Conservation (phyloP, 2,113 vertebrate genomes). For the Pseudorhombus dupliciocellatus region DNA sequence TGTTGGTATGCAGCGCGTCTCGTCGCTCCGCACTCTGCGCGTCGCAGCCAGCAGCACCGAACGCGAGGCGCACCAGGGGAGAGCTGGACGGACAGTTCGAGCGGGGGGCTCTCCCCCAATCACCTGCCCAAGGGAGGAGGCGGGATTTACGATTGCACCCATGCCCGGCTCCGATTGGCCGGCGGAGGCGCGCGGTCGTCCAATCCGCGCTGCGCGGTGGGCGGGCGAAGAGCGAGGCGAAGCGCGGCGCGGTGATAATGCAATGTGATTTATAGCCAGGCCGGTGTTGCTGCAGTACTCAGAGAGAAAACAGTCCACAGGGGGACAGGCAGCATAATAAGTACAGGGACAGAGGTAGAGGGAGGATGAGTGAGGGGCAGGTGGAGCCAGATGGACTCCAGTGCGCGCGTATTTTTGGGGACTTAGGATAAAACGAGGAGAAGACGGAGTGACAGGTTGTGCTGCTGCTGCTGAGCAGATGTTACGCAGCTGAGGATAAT, state of each 20-base stretch:
- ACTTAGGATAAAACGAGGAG: conserved; percentile 13
- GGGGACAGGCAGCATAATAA: conserved; percentile 59
- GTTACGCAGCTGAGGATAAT: conserved; percentile 21
- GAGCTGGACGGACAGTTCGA: conserved; percentile 78
- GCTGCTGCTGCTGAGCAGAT: conserved; percentile 27
- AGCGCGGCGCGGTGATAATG: conserved; percentile 70
- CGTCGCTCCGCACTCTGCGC: conserved; percentile 73
- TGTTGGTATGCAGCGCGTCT: conserved; percentile 79
- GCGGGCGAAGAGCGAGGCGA: conserved; percentile 53
- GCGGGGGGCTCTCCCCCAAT: conserved; percentile 73
- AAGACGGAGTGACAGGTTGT: conserved; percentile 11
- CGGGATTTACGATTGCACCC: conserved; percentile 58
- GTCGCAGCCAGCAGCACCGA: conserved; percentile 72
- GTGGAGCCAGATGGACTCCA: conserved; percentile 32
- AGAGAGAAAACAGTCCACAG: conserved; percentile 68
- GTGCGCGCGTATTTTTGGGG: conserved; percentile 15
- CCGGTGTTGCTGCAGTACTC: conserved; percentile 79
- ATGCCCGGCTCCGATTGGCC: conserved; percentile 48
- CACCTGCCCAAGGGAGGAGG: conserved; percentile 59
- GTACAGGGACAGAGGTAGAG: conserved; percentile 45
- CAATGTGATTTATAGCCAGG: conserved; percentile 82
- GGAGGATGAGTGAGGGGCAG: conserved; percentile 23
- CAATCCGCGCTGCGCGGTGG: conserved; percentile 65
- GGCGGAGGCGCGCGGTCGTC: conserved; percentile 38
- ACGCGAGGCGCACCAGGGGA: conserved; percentile 65